Base-by-base conservation (phyloP, 35 echinoderm and acorn worm species). In the Holothuria glaberrima region DNA sequence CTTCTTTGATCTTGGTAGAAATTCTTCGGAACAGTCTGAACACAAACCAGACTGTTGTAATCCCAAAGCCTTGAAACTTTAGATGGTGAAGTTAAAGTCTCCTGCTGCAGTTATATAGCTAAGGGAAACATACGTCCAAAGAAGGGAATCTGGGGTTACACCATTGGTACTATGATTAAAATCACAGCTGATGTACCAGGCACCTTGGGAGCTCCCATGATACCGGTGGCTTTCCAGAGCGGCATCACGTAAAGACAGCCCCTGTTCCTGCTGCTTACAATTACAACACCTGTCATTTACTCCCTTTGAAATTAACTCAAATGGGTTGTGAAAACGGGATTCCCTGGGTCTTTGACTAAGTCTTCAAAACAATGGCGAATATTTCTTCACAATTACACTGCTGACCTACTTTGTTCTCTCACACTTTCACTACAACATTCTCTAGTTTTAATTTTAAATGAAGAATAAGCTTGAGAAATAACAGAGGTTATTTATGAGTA, bases 271-370 rank as follows among this genome's bases (percentile, higher is more conserved):
- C 80, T 63, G 80, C n/a, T 84, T 24, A 9, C 27, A 61, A 84
- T 84, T 84, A 84, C 57, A 61, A 38, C 80, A 84, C 80, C 80
- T 84, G 80, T 84, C 80, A 59, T 30, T 84, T 84, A 84, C 80
- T 84, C 80, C 20, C 56, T 84, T 48, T 84, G 80, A 84, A 61
- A 61, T 84, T 84, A 27, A 34, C n/a, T 84, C 3, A 20, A 21
- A 84, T 29, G 57, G 80, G 12, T 84, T 30, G 46, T 84, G 18
- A 21, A 84, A 69, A 20, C 31, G 59, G 80, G 56, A 84, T 84
- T 84, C 80, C 80, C 80, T 63, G 80, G 80, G 56, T 84, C 54
- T 63, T 36, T 78, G 44, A 78, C 38, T 48, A 78, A n/a, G 74
- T 48, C 44, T 78, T 41, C 74, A 41, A 78, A 78, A 48, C 74